Percentiles rank a stretch among this genome's conserved stretches.
Evolutionary conservation across 2,888 invertebrate genomes (phyloP).

Genomic region (Lithophane ornitopus): DNA sequence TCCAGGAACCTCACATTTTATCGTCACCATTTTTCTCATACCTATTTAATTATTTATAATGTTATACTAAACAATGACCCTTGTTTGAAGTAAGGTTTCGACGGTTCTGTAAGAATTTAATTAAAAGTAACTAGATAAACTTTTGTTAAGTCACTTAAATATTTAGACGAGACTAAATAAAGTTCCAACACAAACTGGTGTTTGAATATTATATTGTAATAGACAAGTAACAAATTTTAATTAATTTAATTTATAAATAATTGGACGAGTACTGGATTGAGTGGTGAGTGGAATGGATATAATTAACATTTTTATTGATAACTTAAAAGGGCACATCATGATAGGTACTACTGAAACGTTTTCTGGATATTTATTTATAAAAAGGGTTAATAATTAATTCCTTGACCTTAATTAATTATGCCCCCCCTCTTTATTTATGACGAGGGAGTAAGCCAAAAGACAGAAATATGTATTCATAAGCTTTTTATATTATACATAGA

Average conservation of each 20-base stretch:
- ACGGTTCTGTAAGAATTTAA: constrained; percentile 10
- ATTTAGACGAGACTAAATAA: constrained; percentile 21
- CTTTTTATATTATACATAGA: not conserved
- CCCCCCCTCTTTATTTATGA: not conserved
- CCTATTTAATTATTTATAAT: not conserved
- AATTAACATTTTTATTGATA: not conserved
- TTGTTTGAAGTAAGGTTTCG: constrained; percentile 8
- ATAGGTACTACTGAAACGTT: not conserved
- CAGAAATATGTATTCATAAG: not conserved
- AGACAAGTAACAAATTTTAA: constrained; percentile 4
- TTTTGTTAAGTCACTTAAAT: constrained; percentile 23
- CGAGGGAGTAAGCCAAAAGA: not conserved
- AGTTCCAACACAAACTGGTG: not conserved
- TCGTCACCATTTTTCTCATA: not conserved
- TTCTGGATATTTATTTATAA: not conserved
- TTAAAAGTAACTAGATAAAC: constrained; percentile 12
- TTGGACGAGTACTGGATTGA: not conserved
- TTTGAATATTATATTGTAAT: constrained; percentile 6
- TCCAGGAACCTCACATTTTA: not conserved
- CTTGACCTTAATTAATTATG: not conserved
- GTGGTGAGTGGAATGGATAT: not conserved
- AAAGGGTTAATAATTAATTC: not conserved
- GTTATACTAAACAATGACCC: not conserved
- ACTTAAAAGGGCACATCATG: not conserved
- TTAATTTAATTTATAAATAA: constrained; percentile 1